Evolutionary conservation across 2,888 invertebrate genomes (phyloP), one percentile per base, ranked within the genome.

Genomic region (Conistra vaccinii): DNA sequence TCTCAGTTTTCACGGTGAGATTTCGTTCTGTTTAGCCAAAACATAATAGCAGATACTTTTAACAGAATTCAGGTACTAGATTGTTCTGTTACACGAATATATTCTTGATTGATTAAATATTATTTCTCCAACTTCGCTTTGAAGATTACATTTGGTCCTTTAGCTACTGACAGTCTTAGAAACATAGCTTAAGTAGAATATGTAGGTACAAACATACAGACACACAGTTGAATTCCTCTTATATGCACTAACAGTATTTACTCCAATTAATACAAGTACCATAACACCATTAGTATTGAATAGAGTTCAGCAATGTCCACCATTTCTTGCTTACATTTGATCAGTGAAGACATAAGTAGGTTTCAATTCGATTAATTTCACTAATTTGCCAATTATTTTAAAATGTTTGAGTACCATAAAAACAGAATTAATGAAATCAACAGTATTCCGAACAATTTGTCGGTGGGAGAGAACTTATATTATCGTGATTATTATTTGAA

Each of bases 401-500:
- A 83, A 78, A 90, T 91, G 90, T 79, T 87, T 42, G 87, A 85
- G 42, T 78, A 85, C 3, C 76, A 82, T 14, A 87, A 82, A 71
- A 89, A 87, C 55, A 88, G 81, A 69, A 81, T 87, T 2, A 83
- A 84, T 10, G 76, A 86, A 66, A 85, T 86, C 3, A 84, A 84
- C 42, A 84, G 78, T 57, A 78, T 84, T 32, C 85, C 84, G 0
- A 87, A 86, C n/a, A 88, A 86, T 73, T 58, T 84, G 62, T 85
- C 83, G 6, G 81, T 84, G 1, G 86, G 86, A 45, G 89, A 91
- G 14, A 88, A 86, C 10, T 75, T 90, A 7, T 95, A 95, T 72
- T 84, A 92, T n/a, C 83, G 95, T 3, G 92, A 95, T 83, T 92
- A 90, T 80, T 96, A 96, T 67, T 73, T 93, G 48, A 96, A 95